Evolutionary conservation across 2,113 vertebrate genomes (phyloP).

Genomic region (Aythya baeri): DNA sequence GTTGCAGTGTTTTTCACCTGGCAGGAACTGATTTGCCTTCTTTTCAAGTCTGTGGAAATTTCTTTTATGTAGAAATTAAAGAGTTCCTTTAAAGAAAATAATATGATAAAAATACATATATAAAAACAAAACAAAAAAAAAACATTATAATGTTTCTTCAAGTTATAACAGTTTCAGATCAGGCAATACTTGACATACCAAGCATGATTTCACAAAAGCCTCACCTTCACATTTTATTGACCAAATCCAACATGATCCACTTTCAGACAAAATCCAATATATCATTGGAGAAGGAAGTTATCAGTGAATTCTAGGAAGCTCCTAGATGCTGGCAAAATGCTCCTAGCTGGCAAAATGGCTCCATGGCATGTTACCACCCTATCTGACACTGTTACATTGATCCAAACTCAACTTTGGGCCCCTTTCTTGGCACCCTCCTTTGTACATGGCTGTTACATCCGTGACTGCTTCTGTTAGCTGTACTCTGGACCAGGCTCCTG

Average conservation of each 20-base stretch:
- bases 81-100: neutral
- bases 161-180: neutral
- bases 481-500: no score
- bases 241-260: neutral
- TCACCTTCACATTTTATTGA: neutral
- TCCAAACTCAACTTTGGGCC: no score
- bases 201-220: neutral
- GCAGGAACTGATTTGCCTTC: neutral
- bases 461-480: no score
- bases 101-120: neutral
- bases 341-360: no score
- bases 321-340: no score
- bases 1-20: neutral
- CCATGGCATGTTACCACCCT: no score
- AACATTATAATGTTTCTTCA: neutral
- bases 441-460: no score
- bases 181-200: neutral
- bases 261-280: neutral
- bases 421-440: no score
- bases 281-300: no score
- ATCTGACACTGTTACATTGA: no score
- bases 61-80: constrained; percentile 3
- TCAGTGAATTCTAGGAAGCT: no score
- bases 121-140: no score
- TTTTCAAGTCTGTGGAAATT: neutral